Evolutionary conservation across 2,113 vertebrate species (phyloP).

Genomic region (Tyrannus savana): DNA sequence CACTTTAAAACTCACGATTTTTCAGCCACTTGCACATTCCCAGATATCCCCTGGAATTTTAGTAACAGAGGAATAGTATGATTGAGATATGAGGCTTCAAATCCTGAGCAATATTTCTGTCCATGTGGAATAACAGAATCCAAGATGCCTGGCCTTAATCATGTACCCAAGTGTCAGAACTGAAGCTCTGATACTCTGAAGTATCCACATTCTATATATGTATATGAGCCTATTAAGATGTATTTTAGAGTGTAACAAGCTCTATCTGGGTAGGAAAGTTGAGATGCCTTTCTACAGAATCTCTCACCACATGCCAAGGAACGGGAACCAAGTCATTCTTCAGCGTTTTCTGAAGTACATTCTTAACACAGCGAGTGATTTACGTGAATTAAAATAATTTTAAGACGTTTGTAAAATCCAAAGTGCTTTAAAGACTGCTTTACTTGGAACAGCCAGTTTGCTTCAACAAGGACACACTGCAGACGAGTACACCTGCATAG

Average conservation of each 20-base stretch:
- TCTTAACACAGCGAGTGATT: fast-evolving
- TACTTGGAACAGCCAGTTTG: not conserved
- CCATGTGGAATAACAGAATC: not conserved
- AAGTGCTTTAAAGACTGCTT: not conserved
- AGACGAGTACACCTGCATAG: not conserved
- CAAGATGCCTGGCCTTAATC: not conserved
- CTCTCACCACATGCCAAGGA: not conserved
- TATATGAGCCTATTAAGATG: not conserved
- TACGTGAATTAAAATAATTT: not conserved
- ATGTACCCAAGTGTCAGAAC: not conserved
- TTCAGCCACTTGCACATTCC: not conserved
- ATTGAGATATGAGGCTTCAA: not conserved
- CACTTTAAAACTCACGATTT: not conserved
- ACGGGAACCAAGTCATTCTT: not conserved
- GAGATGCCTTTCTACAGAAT: not conserved
- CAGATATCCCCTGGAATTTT: not conserved
- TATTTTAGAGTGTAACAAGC: not conserved
- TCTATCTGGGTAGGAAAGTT: not conserved
- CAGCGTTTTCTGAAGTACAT: not conserved
- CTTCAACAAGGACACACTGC: not conserved
- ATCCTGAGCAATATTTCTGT: not conserved
- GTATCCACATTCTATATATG: not conserved
- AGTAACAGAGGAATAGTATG: not conserved
- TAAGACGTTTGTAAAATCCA: not conserved
- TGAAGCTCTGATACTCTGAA: not conserved